Base-by-base conservation (phyloP, 2,888 invertebrate species). In the Drosophila paranaensis region DNA sequence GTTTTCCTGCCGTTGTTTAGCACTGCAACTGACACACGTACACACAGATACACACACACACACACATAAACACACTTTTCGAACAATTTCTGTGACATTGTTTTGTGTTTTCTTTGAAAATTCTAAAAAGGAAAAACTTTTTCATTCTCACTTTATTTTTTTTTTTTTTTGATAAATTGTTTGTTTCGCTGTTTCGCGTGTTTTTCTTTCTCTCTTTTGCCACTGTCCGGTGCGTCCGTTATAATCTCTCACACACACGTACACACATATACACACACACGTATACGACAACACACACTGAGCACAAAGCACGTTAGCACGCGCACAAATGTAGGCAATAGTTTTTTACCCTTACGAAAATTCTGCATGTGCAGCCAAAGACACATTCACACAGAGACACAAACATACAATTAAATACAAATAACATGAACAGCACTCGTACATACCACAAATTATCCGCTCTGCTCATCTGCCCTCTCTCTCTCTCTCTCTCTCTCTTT, bases 171-270 rank as follows among this genome's bases (percentile, higher is more conserved):
- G 79, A 85, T 79, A 72, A 77, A 82, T 74, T 81, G 79, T 86
- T 83, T 87, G 84, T 81, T 74, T 75, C 77, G 82, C 82, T 84
- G 48, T 30, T 73, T 64, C 71, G 75, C 77, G 78, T 72, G 80
- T 68, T 62, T 39, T 70, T 65, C 68, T 33, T 63, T 27, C 62
- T 70, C 60, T 39, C 62, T 69, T 64, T 70, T 75, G 71, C 57
- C 75, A 46, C 64, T 69, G 64, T 70, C 73, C 39, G 20, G 63
- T 76, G 77, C 64, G 65, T 69, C 68, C 69, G 79, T 71, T 69
- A 65, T 69, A 65, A 61, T 51, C 70, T 67, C 68, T 65, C 67
- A 53, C 39, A 8, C 27, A 27, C 27, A 27, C 27, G 20, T 35
- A 51, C 48, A 53, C 60, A 51, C 40, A 65, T 48, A 68, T 37